Evolutionary conservation across 2,113 vertebrate species (phyloP), one percentile per base, ranked within the genome.

Genomic region (Lycocorax pyrrhopterus): DNA sequence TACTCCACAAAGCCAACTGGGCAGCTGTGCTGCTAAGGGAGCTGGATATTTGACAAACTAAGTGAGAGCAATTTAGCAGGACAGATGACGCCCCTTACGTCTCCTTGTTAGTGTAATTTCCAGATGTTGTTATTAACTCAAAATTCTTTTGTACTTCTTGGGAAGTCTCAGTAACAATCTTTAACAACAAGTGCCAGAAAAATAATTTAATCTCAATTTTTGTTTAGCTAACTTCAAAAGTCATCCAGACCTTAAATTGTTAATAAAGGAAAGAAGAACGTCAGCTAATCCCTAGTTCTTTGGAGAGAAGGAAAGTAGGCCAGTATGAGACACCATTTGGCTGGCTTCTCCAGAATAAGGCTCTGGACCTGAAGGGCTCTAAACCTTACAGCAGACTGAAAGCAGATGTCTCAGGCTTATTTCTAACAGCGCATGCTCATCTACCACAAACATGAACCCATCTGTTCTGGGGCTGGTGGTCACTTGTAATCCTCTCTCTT

Each of bases 61-160:
- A 91, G 17, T 37, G 47, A 90, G 75, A 94, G 55, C n/a, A 80
- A 49, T 74, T 84, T 44, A 89, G 53, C 22, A 91, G 77, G 59
- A 73, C 0, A 4, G 72, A 87, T 35, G 53, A 94, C 35, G 33
- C 58, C 47, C 72, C 49, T 93, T 89, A 78, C 0, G 6, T 84
- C 46, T 82, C 41, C 18, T 44, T 67, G 53, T n/a, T 81, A 94
- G 82, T 68, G 51, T 47, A 10, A 90, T 51, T 90, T 90, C 90
- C 88, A 95, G 95, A 86, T 95, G 89, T 73, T 77, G 52, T 37
- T 64, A 89, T 39, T 87, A 85, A 90, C 44, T 63, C 27, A 79
- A 83, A 92, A 77, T 19, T 33, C 32, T 87, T 78, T 68, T 52
- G 10, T 66, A 64, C 32, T 93, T 84, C 73, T 81, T 73, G 30